phyloP scores from a whole-genome alignment of 2,888 invertebrate species.

The Malthinus seriepunctatus region DNA sequence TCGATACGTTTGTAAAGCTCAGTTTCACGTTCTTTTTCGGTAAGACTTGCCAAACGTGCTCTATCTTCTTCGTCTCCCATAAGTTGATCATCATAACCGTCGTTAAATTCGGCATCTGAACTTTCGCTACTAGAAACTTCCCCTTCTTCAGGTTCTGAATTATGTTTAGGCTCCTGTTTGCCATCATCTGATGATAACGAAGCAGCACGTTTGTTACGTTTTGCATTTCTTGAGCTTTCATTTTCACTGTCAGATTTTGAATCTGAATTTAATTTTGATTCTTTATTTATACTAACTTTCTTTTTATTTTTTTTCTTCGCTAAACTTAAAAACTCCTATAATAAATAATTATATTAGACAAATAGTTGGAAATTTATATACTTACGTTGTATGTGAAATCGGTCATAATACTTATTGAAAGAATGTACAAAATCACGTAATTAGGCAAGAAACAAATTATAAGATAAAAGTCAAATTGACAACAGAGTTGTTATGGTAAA shows the following conservation, averaged over 20 bases:
- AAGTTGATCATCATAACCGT: constrained; percentile 95
- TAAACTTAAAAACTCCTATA: constrained; percentile 77
- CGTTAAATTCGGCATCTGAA: constrained; percentile 87
- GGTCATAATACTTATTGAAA: neutral
- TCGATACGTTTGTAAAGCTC: constrained; percentile 97
- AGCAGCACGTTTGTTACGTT: constrained; percentile 39
- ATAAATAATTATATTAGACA: constrained; percentile 7
- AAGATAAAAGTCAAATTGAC: too few species aligned
- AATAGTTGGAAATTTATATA: neutral
- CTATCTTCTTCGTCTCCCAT: constrained; percentile 98
- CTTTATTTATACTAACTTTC: constrained; percentile 52
- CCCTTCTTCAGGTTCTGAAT: constrained; percentile 84
- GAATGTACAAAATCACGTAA: too few species aligned
- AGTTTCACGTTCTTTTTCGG: constrained; percentile 96
- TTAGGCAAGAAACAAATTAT: too few species aligned
- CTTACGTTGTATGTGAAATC: neutral
- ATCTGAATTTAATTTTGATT: constrained; percentile 41
- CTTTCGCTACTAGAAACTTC: constrained; percentile 77
- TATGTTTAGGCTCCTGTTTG: constrained; percentile 56
- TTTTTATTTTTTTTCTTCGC: constrained; percentile 78
- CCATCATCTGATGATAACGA: constrained; percentile 48
- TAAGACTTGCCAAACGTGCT: constrained; percentile 85
- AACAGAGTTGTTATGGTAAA: too few species aligned
- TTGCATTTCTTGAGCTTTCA: constrained; percentile 44
- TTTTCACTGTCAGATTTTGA: constrained; percentile 54